Evolutionary conservation across 2,888 invertebrate genomes (phyloP), one percentile per base, ranked within the genome.

Genomic region (Diarsia mendica): DNA sequence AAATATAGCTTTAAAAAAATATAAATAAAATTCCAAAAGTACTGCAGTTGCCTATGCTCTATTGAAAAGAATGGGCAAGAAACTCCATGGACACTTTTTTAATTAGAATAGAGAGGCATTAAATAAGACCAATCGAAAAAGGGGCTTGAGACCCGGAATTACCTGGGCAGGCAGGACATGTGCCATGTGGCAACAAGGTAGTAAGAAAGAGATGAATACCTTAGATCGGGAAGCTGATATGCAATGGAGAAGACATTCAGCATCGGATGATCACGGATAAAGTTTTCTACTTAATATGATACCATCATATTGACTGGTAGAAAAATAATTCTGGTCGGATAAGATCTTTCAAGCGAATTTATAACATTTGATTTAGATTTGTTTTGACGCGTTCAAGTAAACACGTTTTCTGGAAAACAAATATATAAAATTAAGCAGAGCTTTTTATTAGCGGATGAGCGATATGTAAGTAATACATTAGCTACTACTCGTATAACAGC

Each of bases 341-440:
- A 15, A 13, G 15, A 63, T 63, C 3, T 44, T 46, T 15, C n/a
- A 63, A 23, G 63, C n/a, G 13, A 61, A 61, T 44, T 61, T n/a
- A n/a, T 11, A n/a, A 55, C 23, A 58, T 44, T 23, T n/a, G 63
- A 63, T 63, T 63, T 63, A 63, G 15, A 63, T 63, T 63, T 63
- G 63, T 63, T 63, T 44, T 63, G 44, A 63, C 63, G 15, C n/a
- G 8, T 3, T 23, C 44, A 15, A 8, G 8, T 63, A 63, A 44
- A 63, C 63, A n/a, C 44, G 20, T n/a, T 63, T 44, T 63, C n/a
- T 61, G 11, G 11, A 63, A 63, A 63, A 44, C 5, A 63, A 63
- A 63, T 63, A 44, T 13, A 44, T 2, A n/a, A 63, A 63, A n/a
- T 63, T 3, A 61, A 44, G 28, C 58, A 58, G 28, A 28, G 15